Conservation (phyloP, 2,797 vertebrate species). For the Sebastes diaconus region DNA sequence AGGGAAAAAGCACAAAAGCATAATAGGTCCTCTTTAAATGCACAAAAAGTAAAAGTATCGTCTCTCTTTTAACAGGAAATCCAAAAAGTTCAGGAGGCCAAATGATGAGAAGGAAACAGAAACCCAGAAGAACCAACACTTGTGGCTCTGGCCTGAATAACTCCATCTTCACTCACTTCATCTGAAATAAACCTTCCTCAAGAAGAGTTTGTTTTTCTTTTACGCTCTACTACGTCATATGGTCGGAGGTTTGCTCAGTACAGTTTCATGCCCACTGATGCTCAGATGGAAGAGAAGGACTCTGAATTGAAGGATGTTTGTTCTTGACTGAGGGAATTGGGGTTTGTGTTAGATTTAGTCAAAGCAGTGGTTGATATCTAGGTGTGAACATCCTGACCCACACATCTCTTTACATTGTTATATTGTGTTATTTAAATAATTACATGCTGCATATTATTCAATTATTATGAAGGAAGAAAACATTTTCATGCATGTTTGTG, state of each 20-base stretch:
- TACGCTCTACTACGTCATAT: background rate
- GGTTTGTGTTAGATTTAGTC: conserved; percentile 43
- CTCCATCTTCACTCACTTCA: background rate
- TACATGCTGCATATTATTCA: background rate
- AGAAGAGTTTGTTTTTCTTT: conserved; percentile 11
- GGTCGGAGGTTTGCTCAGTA: background rate
- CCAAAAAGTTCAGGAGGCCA: conserved; percentile 75
- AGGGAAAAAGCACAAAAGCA: background rate
- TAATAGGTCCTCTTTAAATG: background rate
- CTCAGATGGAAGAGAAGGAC: conserved; percentile 13
- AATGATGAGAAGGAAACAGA: conserved; percentile 55
- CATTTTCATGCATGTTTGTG: conserved; percentile 15
- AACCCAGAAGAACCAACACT: background rate
- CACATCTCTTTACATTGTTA: background rate
- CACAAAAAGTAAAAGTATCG: background rate
- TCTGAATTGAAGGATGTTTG: background rate
- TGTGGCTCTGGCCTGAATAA: conserved; percentile 15
- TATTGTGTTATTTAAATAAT: background rate
- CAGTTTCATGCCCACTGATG: background rate
- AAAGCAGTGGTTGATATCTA: background rate
- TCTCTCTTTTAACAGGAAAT: conserved; percentile 74
- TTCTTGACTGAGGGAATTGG: background rate
- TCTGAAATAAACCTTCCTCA: background rate
- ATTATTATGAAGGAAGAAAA: background rate
- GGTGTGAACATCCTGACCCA: background rate